Evolutionary conservation across 2,888 invertebrate species (phyloP).

Genomic region (Ethmia dodecea): DNA sequence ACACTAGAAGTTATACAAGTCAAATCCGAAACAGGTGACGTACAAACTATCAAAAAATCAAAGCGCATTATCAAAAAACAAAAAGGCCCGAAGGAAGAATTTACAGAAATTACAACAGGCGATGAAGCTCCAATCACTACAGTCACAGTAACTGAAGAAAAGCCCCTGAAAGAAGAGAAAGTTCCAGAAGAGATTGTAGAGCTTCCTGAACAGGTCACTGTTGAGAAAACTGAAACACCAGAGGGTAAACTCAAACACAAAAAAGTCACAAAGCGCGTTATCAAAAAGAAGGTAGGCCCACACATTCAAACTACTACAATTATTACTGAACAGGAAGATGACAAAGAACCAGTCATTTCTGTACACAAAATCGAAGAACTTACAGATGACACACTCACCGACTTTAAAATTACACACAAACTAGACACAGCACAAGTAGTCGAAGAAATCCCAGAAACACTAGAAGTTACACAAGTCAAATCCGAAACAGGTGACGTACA

Average conservation of each 20-base stretch:
- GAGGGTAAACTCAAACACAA: conserved; percentile 31
- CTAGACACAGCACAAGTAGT: conserved; percentile 27
- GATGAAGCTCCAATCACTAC: conserved; percentile 51
- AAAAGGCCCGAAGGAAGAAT: conserved; percentile 14
- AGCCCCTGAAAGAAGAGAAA: conserved; percentile 10
- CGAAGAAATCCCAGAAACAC: conserved; percentile 31
- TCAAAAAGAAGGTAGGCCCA: conserved; percentile 28
- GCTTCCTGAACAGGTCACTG: conserved; percentile 24
- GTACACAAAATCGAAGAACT: conserved; percentile 27
- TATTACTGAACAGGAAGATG: conserved; percentile 16
- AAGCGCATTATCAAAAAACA: conserved; percentile 29
- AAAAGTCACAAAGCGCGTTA: conserved; percentile 30
- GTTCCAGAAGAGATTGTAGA: conserved; percentile 17
- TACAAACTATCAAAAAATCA: conserved; percentile 31
- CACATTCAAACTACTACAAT: conserved; percentile 23
- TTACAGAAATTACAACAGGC: conserved; percentile 24
- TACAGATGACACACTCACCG: conserved; percentile 32
- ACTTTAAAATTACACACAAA: conserved; percentile 16
- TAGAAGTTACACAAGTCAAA: conserved; percentile 47
- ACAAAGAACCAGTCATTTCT: conserved; percentile 37
- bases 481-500: conserved; percentile 34
- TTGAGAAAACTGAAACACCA: conserved; percentile 10
- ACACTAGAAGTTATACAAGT: conserved; percentile 15
- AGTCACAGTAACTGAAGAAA: conserved; percentile 30
- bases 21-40: conserved; percentile 14